Base-by-base conservation (phyloP, 2,888 invertebrate genomes). In the Nomada flava region DNA sequence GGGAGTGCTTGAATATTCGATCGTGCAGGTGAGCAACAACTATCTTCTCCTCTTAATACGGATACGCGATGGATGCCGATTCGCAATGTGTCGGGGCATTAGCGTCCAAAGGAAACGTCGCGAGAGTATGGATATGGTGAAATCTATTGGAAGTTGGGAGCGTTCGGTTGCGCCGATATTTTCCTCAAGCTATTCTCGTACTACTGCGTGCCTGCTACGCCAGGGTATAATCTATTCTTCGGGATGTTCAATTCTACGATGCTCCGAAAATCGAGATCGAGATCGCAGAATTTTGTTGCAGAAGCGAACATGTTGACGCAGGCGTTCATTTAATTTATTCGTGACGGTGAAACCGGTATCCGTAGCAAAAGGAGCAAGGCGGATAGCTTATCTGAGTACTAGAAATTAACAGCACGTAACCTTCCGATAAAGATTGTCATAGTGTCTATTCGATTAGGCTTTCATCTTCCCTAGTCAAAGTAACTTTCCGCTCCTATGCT, bases 1-100 rank as follows among this genome's bases (percentile, higher is more conserved):
- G 62, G 73, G 76, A 70, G 50, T 74, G 57, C 78, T 80, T 75
- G 72, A 68, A 79, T 78, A 78, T 84, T 76, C 76, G 76, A 87
- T 67, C 81, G 72, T 50, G 73, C 86, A 88, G 88, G 88, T 88
- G 86, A 88, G 86, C 62, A 60, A 50, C 59, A 11, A 20, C 53
- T 70, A 55, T 79, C 60, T 59, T 64, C 53, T 59, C 36, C 68
- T 63, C 57, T 82, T 71, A 36, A 52, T 44, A 52, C 57, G 18
- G 26, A 23, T 52, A 18, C 23, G 13, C 63, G 68, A 68, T 74
- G 55, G 74, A 63, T 73, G 15, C 29, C 60, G 52, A 59, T 59
- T 67, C 50, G 20, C 47, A 11, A 50, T 9, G 42, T 36, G 15
- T 36, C 42, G 29, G 20, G 18, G 13, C 44, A 42, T 23, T 53